Percentiles rank a stretch among this genome's conserved stretches.
Conservation (phyloP, 2,888 invertebrate species). For the Saturnia pavonia region DNA sequence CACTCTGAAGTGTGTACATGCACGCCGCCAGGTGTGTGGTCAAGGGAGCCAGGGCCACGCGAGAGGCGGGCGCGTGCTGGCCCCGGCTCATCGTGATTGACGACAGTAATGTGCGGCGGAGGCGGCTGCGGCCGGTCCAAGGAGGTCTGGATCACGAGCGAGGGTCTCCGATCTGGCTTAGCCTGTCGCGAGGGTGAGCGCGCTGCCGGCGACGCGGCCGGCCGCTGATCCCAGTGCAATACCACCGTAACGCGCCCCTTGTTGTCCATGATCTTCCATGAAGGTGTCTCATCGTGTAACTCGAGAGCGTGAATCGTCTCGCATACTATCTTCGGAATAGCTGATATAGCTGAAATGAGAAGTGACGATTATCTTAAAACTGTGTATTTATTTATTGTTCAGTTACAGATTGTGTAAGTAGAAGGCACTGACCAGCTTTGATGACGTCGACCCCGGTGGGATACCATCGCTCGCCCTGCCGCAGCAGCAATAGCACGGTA, state of each 20-base stretch:
- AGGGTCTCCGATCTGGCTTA: conserved; percentile 84
- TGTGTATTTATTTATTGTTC: not conserved
- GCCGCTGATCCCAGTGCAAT: conserved; percentile 97
- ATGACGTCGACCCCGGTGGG: conserved; percentile 97
- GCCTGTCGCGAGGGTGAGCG: conserved; percentile 75
- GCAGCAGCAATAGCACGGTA: conserved; percentile 92
- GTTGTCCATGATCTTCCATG: conserved; percentile 99
- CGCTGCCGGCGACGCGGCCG: conserved; percentile 84
- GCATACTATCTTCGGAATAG: conserved; percentile 98
- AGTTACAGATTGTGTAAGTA: not conserved
- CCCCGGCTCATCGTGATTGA: conserved; percentile 95
- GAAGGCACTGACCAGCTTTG: conserved; percentile 88
- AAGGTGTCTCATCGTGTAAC: conserved; percentile 97
- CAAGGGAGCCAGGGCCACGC: conserved; percentile 85
- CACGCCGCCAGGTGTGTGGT: conserved; percentile 85
- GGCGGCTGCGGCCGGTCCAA: conserved; percentile 86
- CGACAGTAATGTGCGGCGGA: conserved; percentile 95
- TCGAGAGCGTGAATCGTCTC: conserved; percentile 97
- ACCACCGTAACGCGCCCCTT: conserved; percentile 98
- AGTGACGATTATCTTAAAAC: not conserved
- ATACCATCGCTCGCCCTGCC: conserved; percentile 95
- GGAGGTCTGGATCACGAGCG: conserved; percentile 89
- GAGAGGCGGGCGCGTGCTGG: conserved; percentile 87
- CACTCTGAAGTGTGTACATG: conserved; percentile 91
- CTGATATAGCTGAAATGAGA: conserved; percentile 90